These are phyloP conservation scores for Tenebrosternarchus preto DNA, from an alignment of 2,113 vertebrate species.

Conservation along the genomic window DNA sequence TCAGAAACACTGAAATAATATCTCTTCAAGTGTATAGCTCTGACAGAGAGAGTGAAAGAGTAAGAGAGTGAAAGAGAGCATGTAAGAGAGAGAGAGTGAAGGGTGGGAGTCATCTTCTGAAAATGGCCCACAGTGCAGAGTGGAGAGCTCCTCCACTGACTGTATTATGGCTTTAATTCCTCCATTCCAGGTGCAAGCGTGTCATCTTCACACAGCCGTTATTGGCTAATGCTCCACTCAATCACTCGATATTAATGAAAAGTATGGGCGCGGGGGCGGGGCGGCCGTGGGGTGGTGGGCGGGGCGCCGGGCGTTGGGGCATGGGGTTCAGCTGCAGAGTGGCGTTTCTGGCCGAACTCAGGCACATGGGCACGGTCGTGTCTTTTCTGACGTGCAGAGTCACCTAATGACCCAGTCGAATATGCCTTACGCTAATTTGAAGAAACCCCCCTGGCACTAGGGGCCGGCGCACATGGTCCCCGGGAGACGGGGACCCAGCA, in stretches of 20 bases:
- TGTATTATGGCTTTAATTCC: slow-evolving; percentile 72
- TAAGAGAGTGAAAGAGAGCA: slow-evolving; percentile 28
- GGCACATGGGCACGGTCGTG: slow-evolving; percentile 75
- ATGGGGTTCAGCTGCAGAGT: slow-evolving; percentile 22
- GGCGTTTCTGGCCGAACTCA: slow-evolving; percentile 41
- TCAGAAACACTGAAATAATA: slow-evolving; percentile 16
- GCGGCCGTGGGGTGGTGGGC: slow-evolving; percentile 51
- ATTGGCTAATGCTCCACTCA: slow-evolving; percentile 75
- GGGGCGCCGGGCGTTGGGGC: slow-evolving; percentile 3
- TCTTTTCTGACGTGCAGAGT: slow-evolving; percentile 58
- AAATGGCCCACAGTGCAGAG: slow-evolving; percentile 38
- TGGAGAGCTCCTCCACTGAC: slow-evolving; percentile 57
- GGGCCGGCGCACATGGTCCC: slow-evolving; percentile 2
- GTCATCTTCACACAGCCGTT: slow-evolving; percentile 69
- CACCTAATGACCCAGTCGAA: slow-evolving; percentile 64
- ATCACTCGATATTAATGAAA: slow-evolving; percentile 76
- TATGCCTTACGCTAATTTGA: slow-evolving; percentile 47
- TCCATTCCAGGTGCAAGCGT: slow-evolving; percentile 62
- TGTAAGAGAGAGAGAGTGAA: slow-evolving; percentile 6
- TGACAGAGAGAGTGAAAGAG: slow-evolving; percentile 23
- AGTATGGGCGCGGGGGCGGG: slow-evolving; percentile 60
- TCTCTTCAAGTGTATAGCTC: background rate
- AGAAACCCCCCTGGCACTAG: slow-evolving; percentile 31
- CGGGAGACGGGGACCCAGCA: background rate
- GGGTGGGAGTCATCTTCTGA: background rate